Conservation (phyloP, 2,113 vertebrate species). For the Ciconia maguari region DNA sequence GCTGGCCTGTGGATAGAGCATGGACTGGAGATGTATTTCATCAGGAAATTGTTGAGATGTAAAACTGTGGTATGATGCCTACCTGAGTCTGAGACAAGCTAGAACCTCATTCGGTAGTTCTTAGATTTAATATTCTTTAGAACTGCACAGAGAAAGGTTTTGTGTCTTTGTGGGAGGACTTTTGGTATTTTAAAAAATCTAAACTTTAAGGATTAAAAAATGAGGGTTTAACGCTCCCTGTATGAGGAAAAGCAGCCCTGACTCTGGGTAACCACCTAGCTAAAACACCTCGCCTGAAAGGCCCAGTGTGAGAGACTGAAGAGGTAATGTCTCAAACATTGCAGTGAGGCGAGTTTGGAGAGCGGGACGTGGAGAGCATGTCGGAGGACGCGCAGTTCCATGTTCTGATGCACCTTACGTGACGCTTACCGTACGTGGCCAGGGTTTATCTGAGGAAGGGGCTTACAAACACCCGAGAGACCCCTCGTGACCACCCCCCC, state of each 20-base stretch:
- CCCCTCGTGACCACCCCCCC: too few relatives aligned
- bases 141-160: background rate
- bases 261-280: background rate
- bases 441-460: too few relatives aligned
- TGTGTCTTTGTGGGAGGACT: background rate
- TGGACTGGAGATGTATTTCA: background rate
- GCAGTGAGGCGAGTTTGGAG: too few relatives aligned
- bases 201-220: background rate
- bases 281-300: background rate
- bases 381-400: too few relatives aligned
- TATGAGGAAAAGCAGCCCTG: background rate
- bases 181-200: background rate
- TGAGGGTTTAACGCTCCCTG: background rate
- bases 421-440: too few relatives aligned
- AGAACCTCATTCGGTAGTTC: background rate
- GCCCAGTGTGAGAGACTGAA: too few relatives aligned
- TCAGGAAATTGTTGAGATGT: background rate
- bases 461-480: too few relatives aligned
- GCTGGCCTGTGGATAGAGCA: background rate
- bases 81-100: background rate
- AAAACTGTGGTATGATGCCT: background rate
- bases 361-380: too few relatives aligned
- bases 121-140: background rate
- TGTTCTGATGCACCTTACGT: too few relatives aligned
- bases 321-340: too few relatives aligned